These are phyloP conservation scores for Drosophila takahashii DNA, from an alignment of 1,140 invertebrate genomes.

Conservation along the genomic window DNA sequence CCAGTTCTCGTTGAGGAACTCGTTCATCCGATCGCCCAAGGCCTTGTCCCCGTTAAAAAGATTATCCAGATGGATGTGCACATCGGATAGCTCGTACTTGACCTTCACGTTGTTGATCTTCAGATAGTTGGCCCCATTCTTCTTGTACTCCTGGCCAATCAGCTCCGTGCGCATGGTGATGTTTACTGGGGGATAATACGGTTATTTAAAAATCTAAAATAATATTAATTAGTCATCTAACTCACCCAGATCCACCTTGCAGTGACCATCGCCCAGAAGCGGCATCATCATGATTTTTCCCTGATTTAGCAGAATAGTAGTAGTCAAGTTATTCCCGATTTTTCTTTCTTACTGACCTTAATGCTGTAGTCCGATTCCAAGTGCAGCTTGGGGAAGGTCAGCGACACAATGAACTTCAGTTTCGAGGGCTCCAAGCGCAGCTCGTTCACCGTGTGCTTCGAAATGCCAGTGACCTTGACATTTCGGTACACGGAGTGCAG, in stretches of 20 bases:
- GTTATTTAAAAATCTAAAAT: background rate
- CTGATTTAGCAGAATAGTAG: slow-evolving; percentile 17
- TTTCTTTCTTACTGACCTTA: slow-evolving; percentile 81
- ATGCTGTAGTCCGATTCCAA: slow-evolving; percentile 86
- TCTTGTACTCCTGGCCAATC: slow-evolving; percentile 86
- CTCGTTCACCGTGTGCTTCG: slow-evolving; percentile 66
- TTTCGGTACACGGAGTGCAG: slow-evolving; percentile 75
- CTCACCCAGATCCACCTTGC: slow-evolving; percentile 86
- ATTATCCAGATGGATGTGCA: slow-evolving; percentile 88
- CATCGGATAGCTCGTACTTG: slow-evolving; percentile 87
- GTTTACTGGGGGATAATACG: slow-evolving; percentile 85
- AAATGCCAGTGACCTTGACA: slow-evolving; percentile 70
- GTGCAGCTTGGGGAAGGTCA: slow-evolving; percentile 86
- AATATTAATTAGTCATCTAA: slow-evolving; percentile 9
- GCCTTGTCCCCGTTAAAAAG: slow-evolving; percentile 89
- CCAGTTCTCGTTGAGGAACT: slow-evolving; percentile 88
- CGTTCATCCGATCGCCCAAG: slow-evolving; percentile 87
- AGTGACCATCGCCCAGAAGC: slow-evolving; percentile 86
- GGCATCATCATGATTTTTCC: slow-evolving; percentile 88
- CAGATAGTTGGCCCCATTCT: slow-evolving; percentile 85
- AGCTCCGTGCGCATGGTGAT: slow-evolving; percentile 87
- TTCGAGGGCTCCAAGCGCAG: slow-evolving; percentile 86
- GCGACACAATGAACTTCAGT: slow-evolving; percentile 85
- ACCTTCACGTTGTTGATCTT: slow-evolving; percentile 88
- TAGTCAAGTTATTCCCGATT: background rate